These are phyloP conservation scores for Empidonax alnorum DNA, from an alignment of 2,113 vertebrate genomes.

Conservation along the genomic window DNA sequence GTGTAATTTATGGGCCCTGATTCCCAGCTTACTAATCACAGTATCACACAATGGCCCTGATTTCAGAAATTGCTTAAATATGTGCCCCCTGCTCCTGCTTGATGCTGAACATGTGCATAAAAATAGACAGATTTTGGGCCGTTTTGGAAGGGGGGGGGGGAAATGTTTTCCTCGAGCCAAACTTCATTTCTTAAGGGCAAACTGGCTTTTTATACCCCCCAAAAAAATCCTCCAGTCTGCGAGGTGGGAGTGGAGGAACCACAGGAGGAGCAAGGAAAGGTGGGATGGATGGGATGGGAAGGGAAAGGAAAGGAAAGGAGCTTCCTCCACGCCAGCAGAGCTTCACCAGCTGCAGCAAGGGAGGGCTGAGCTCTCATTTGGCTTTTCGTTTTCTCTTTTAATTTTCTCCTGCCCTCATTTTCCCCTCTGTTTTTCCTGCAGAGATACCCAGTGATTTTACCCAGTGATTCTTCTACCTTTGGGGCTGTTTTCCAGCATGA, in stretches of 20 bases:
- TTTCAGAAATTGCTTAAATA: conserved; percentile 25
- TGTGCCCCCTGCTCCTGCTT: not conserved
- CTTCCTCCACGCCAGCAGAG: not conserved
- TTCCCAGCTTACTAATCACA: conserved; percentile 36
- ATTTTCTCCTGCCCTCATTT: not conserved
- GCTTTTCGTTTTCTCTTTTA: not conserved
- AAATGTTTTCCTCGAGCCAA: not conserved
- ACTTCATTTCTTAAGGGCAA: not conserved
- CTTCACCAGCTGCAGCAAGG: not conserved
- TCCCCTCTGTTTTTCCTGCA: not conserved
- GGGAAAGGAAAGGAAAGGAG: not conserved
- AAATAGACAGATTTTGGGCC: not conserved
- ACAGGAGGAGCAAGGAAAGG: not conserved
- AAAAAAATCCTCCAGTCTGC: conserved; percentile 81
- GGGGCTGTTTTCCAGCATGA: not conserved
- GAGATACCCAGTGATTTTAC: not conserved
- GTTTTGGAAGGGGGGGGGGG: not conserved
- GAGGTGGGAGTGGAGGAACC: not conserved
- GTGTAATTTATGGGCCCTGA: conserved; percentile 1
- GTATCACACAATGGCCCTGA: conserved; percentile 3
- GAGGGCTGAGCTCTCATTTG: not conserved
- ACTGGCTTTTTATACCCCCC: rapidly evolving
- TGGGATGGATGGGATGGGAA: not conserved
- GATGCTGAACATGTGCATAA: not conserved
- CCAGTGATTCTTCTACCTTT: not conserved